phyloP scores from a whole-genome alignment of 2,888 invertebrate genomes.

The Noctua comes region DNA sequence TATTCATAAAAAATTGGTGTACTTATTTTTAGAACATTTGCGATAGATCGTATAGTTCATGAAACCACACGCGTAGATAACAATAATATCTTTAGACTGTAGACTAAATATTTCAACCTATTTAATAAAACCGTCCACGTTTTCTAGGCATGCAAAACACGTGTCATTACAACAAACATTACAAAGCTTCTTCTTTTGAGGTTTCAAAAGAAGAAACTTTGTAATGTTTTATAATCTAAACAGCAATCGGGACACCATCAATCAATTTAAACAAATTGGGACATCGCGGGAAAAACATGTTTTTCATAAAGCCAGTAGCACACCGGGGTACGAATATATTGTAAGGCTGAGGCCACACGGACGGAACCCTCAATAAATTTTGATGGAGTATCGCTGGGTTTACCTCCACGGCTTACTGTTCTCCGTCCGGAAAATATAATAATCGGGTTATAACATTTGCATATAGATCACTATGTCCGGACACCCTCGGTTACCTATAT shows the following conservation, averaged over 20 bases:
- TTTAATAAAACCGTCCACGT: neutral
- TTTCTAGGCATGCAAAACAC: constrained; percentile 17
- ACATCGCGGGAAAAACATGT: constrained; percentile 72
- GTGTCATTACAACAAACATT: too few species aligned
- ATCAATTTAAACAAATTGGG: constrained; percentile 71
- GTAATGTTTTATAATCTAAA: constrained; percentile 48
- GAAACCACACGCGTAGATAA: constrained; percentile 44
- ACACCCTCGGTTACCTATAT: constrained; percentile 75
- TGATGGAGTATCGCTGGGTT: constrained; percentile 82
- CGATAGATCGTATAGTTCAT: constrained; percentile 2
- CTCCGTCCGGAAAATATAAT: constrained; percentile 86
- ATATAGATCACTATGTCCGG: constrained; percentile 88
- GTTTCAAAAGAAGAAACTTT: constrained; percentile 11
- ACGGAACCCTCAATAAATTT: constrained; percentile 81
- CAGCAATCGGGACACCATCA: constrained; percentile 57
- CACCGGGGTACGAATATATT: constrained; percentile 64
- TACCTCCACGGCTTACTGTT: constrained; percentile 82
- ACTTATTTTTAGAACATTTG: constrained; percentile 1
- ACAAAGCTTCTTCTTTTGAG: too few species aligned
- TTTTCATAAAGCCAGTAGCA: constrained; percentile 70
- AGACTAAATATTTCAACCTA: constrained; percentile 5
- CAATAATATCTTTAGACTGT: constrained; percentile 7
- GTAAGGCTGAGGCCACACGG: constrained; percentile 72
- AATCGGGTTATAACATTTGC: constrained; percentile 89
- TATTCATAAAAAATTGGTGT: neutral